Evolutionary conservation across 2,797 vertebrate species (phyloP), one percentile per base, ranked within the genome.

Genomic region (Pyrrhura leucotis): DNA sequence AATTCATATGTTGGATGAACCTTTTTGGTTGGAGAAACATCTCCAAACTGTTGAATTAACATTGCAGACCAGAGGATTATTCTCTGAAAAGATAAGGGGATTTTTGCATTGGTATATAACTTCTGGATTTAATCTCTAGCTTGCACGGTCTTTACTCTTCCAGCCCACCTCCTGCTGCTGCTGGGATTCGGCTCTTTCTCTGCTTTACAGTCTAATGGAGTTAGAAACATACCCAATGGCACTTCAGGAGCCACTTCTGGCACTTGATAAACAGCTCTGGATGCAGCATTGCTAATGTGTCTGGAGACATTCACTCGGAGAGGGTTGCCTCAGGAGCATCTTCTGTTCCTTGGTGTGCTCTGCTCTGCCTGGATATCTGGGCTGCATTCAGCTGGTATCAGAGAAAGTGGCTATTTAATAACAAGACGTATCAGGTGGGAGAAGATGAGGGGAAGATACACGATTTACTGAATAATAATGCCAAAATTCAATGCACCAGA

Each of bases 381-480:
- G 79, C 51, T 86, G 44, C 56, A n/a, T 79, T 86, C 45, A 2
- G 76, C 74, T 67, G 82, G 18, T 89, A 69, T 67, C 79, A 56
- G n/a, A 86, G 58, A 58, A 73, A 93, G 58, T 0, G 7, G 37
- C 69, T 91, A 69, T 59, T 73, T 92, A 88, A 92, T 85, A 84
- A 79, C 47, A 85, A 90, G 23, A 45, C 2, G 0, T 40, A 89
- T 58, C 63, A 71, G 77, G 81, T 79, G 80, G 62, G 47, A 94
- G 40, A 29, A 80, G 67, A 77, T 78, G 92, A 92, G 54, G 47
- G 47, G 59, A 79, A 94, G 83, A 63, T 67, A 48, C 13, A n/a
- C 3, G 21, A 66, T 91, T 92, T 91, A 45, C 88, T 90, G 91
- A 91, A 91, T 88, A 91, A 88, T 88, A 94, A 93, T 82, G 83